phyloP scores from a whole-genome alignment of 2,888 invertebrate species.

The Kuschelorhynchus macadamiae region DNA sequence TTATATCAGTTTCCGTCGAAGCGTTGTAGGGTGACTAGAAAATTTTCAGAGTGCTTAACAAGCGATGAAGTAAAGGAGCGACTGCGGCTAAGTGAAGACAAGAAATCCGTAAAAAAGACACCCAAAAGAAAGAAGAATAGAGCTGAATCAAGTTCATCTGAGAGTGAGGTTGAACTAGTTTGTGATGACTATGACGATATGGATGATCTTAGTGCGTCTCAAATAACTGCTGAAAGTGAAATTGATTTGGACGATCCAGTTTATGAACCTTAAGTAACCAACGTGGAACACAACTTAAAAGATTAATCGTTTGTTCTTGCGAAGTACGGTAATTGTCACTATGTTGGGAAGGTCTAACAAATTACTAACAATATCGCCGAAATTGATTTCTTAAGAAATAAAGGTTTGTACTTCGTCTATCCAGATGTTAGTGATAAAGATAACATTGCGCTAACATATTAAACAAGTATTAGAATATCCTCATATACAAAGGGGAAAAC shows the following conservation, averaged over 20 bases:
- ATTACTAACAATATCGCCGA: neutral
- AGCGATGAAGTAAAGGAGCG: neutral
- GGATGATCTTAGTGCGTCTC: neutral
- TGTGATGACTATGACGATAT: too few relatives aligned
- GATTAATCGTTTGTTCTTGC: neutral
- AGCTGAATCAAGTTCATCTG: too few relatives aligned
- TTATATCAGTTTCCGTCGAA: neutral
- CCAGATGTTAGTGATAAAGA: neutral
- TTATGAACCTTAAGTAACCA: too few relatives aligned
- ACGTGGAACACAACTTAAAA: neutral
- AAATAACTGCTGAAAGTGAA: too few relatives aligned
- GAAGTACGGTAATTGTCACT: too few relatives aligned
- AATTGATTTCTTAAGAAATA: neutral
- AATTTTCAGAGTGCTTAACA: constrained; percentile 8
- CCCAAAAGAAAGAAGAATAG: neutral
- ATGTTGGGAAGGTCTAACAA: too few relatives aligned
- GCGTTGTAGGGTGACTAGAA: neutral
- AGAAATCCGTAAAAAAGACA: neutral
- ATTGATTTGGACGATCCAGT: too few relatives aligned
- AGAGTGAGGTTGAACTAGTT: too few relatives aligned
- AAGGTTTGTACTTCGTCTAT: neutral
- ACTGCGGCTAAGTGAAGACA: neutral
- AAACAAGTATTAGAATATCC: too few relatives aligned
- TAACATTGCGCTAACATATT: too few relatives aligned
- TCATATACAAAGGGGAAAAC: too few relatives aligned